Evolutionary conservation across 2,113 vertebrate genomes (phyloP), one percentile per base, ranked within the genome.

Genomic region (Cyrtonyx montezumae): DNA sequence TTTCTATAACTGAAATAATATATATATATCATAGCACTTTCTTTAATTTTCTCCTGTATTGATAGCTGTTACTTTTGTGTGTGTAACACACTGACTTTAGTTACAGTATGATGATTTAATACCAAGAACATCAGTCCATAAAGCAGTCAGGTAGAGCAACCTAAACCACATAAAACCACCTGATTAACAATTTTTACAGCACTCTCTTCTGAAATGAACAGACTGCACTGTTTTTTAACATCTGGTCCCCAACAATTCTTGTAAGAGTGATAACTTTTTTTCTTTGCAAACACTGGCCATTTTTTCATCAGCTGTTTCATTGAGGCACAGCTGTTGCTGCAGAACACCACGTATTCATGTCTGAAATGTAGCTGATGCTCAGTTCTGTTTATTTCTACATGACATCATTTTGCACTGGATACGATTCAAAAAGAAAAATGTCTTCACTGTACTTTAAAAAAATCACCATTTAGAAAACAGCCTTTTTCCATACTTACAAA

Each of bases 171-270:
- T 89, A 76, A 97, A 94, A 61, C 11, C 46, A 91, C 53, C 58
- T 87, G 56, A 96, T 96, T 93, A 97, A 94, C 79, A 90, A 93
- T 91, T 96, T 71, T 94, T 95, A 96, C 85, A 92, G 43, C 79
- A 78, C 62, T 68, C 53, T 77, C n/a, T 87, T 76, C 79, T 76
- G 91, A 96, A 97, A 94, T 91, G 94, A 95, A 95, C 87, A 79
- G 79, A 62, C 49, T 17, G 18, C 49, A 65, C 62, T 87, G 32
- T 42, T 90, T 93, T 80, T 95, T 85, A 97, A 96, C 97, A 97
- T 96, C 96, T 97, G 95, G 80, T 65, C 65, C 55, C 62, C 55
- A 92, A 83, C 85, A 92, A 49, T 87, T 96, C 83, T 94, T 96
- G 43, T 80, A 94, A 85, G 76, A 55, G 43, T 87, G 36, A 93